Evolutionary conservation across 2,888 invertebrate species (phyloP).

Genomic region (Pteria penguin): DNA sequence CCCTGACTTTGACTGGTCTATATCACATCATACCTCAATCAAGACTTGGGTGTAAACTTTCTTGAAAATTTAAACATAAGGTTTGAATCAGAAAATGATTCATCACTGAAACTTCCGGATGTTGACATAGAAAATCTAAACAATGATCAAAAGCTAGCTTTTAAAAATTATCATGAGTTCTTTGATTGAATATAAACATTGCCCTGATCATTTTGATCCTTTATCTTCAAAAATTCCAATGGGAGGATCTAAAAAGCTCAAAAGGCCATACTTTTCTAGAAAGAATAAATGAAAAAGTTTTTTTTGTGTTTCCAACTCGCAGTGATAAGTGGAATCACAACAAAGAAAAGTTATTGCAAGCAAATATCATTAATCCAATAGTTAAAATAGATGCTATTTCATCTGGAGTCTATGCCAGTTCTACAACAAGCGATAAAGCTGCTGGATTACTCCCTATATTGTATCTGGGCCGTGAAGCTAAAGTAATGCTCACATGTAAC

Average conservation of each 20-base stretch:
- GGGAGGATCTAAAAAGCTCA: slow-evolving; percentile 24
- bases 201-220: slow-evolving; percentile 6
- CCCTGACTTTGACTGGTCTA: slow-evolving; percentile 42
- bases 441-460: slow-evolving; percentile 22
- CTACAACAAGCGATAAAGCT: slow-evolving; percentile 10
- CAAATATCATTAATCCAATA: slow-evolving; percentile 40
- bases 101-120: slow-evolving; percentile 36
- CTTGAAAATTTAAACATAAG: slow-evolving; percentile 18
- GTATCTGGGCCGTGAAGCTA: slow-evolving; percentile 20
- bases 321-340: slow-evolving; percentile 45
- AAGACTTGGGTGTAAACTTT: slow-evolving; percentile 34
- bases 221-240: slow-evolving; percentile 43
- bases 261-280: slow-evolving; percentile 31
- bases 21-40: slow-evolving; percentile 11
- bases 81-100: background rate
- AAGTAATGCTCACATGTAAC: slow-evolving; percentile 25
- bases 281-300: slow-evolving; percentile 29
- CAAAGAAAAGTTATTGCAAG: slow-evolving; percentile 26
- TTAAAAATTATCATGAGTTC: slow-evolving; percentile 43
- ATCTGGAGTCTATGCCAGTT: slow-evolving; percentile 23
- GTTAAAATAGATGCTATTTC: slow-evolving; percentile 19
- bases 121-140: slow-evolving; percentile 43
- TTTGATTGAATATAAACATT: slow-evolving; percentile 2
- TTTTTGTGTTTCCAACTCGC: slow-evolving; percentile 49
- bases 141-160: slow-evolving; percentile 48